A percentile compares a stretch with the other conserved stretches of the same genome.
Conservation (phyloP, 2,888 invertebrate species). For the Ormyrus labotus region DNA sequence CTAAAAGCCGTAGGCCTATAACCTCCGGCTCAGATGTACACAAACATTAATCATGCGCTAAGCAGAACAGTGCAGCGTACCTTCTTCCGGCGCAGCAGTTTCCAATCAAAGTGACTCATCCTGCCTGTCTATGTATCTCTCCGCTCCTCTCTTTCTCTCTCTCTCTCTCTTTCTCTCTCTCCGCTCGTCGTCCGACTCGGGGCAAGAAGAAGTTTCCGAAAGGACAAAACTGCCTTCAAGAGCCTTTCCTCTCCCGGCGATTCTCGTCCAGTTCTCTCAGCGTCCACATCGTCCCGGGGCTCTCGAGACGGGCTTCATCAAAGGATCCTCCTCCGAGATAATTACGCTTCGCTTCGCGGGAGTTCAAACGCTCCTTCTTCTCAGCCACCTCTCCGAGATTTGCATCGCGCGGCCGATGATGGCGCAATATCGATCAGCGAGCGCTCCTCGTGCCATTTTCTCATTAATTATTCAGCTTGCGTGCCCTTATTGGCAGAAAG, state of each 20-base stretch:
- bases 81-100: conserved; percentile 74
- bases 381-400: background rate
- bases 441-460: conserved; percentile 39
- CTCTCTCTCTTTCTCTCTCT: too few species aligned
- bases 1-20: too few species aligned
- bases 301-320: background rate
- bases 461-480: conserved; percentile 49
- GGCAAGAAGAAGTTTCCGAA: background rate
- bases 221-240: background rate
- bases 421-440: conserved; percentile 32
- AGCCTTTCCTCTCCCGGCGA: conserved; percentile 24
- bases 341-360: background rate
- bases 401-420: conserved; percentile 13
- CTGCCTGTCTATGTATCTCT: conserved; percentile 60
- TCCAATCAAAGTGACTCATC: conserved; percentile 75
- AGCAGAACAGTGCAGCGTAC: conserved; percentile 59
- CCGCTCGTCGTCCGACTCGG: too few species aligned
- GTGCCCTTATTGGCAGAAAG: conserved; percentile 3
- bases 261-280: conserved; percentile 21
- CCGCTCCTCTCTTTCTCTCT: background rate
- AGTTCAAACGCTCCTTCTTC: too few species aligned
- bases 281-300: conserved; percentile 19
- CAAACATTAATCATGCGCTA: too few species aligned
- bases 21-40: too few species aligned
- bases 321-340: conserved; percentile 24